Conservation (phyloP, 2,888 invertebrate species). For the Helleia helle region DNA sequence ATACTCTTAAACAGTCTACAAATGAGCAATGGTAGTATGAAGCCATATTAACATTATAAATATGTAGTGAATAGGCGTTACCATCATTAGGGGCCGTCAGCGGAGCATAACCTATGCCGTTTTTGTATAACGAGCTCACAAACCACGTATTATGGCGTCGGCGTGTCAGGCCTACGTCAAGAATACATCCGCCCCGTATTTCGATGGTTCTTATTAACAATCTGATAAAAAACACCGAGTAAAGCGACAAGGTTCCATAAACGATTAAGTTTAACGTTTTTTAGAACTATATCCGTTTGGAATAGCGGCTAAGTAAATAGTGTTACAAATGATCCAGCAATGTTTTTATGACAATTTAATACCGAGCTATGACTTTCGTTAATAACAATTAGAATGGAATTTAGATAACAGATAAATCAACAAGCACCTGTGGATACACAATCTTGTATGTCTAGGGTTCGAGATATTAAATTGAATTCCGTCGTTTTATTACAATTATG, state of each 20-base stretch:
- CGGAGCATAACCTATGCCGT: conserved; percentile 59
- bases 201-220: conserved; percentile 40
- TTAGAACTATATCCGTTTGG: conserved; percentile 31
- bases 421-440: conserved; percentile 17
- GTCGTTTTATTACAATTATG: too few species aligned
- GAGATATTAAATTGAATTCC: too few species aligned
- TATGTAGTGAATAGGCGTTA: conserved; percentile 43
- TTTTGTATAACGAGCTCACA: conserved; percentile 63
- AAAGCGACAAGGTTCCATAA: conserved; percentile 36
- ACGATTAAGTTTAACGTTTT: conserved; percentile 17
- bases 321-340: conserved; percentile 53
- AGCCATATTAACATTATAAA: conserved; percentile 8
- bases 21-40: too few species aligned
- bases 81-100: conserved; percentile 41
- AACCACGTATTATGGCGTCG: conserved; percentile 61
- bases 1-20: too few species aligned
- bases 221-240: conserved; percentile 16
- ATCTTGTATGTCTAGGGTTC: too few species aligned
- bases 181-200: conserved; percentile 60
- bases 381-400: conserved; percentile 50
- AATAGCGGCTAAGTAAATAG: conserved; percentile 27
- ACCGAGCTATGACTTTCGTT: conserved; percentile 47
- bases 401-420: conserved; percentile 30
- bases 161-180: conserved; percentile 64
- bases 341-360: conserved; percentile 67